A percentile compares a stretch with the other conserved stretches of the same genome.
Evolutionary conservation across 2,113 vertebrate species (phyloP).

Genomic region (Lutjanus erythropterus): DNA sequence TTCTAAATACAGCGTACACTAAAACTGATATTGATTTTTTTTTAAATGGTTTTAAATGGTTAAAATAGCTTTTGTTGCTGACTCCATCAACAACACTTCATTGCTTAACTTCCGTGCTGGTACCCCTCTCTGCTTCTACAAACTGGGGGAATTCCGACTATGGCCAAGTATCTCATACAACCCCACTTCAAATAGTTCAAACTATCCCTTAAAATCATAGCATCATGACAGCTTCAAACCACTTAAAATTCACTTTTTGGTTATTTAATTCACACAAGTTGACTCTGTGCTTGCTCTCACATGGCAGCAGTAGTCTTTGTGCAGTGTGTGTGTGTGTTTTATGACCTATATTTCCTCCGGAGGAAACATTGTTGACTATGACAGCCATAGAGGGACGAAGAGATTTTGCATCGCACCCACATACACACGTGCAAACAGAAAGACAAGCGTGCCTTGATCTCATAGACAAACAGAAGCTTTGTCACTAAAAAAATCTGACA

Average conservation of each 20-base stretch:
- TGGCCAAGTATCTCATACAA: too few species aligned
- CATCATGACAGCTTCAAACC: neutral
- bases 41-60: too few species aligned
- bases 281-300: neutral
- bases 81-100: too few species aligned
- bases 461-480: conserved; percentile 64
- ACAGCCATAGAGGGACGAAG: conserved; percentile 11
- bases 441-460: conserved; percentile 47
- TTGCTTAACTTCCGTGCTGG: too few species aligned
- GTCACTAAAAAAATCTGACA: conserved; percentile 56
- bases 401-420: neutral
- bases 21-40: too few species aligned
- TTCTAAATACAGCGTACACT: too few species aligned
- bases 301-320: neutral
- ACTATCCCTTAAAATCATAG: too few species aligned
- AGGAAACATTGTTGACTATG: conserved; percentile 30
- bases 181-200: too few species aligned
- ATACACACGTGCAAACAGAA: conserved; percentile 12
- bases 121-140: too few species aligned
- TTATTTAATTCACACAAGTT: neutral
- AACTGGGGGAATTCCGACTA: too few species aligned
- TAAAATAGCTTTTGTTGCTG: too few species aligned
- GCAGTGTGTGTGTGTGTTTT: conserved; percentile 6
- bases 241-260: neutral
- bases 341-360: conserved; percentile 27